Percentiles rank a stretch among this genome's conserved stretches.
These are phyloP conservation scores for Triplophysa bombifrons DNA, from an alignment of 2,797 vertebrate species.

Conservation along the genomic window DNA sequence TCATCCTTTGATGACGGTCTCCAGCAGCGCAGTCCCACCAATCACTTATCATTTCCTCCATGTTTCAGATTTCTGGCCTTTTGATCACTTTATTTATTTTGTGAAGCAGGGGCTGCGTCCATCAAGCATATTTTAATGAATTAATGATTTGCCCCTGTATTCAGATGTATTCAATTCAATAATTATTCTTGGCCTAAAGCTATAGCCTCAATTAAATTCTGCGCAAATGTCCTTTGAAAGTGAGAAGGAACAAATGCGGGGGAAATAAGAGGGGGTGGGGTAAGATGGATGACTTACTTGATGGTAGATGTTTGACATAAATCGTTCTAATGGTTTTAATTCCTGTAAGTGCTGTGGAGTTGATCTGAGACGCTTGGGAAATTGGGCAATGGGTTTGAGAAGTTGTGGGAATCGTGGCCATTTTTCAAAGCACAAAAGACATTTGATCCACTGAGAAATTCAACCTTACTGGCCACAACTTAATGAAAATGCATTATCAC, in stretches of 20 bases:
- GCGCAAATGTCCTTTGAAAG: slow-evolving; percentile 57
- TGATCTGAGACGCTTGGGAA: slow-evolving; percentile 18
- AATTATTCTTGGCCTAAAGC: slow-evolving; percentile 68
- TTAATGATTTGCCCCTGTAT: slow-evolving; percentile 60
- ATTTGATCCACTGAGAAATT: not conserved
- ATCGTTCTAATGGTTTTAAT: slow-evolving; percentile 74
- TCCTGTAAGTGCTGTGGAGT: slow-evolving; percentile 61
- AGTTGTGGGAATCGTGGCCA: not conserved
- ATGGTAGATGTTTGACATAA: slow-evolving; percentile 72
- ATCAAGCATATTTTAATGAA: slow-evolving; percentile 66
- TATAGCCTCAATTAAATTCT: slow-evolving; percentile 68
- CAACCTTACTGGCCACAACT: not conserved
- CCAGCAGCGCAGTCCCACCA: slow-evolving; percentile 31
- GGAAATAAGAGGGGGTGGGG: slow-evolving; percentile 10
- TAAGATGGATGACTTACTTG: slow-evolving; percentile 61
- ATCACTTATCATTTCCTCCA: slow-evolving; percentile 64
- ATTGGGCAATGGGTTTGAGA: slow-evolving; percentile 19
- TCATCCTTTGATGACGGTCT: slow-evolving; percentile 6
- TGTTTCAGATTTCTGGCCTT: slow-evolving; percentile 47
- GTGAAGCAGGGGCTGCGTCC: slow-evolving; percentile 4
- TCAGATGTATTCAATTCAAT: slow-evolving; percentile 63
- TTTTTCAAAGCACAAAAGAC: slow-evolving; percentile 19
- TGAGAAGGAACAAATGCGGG: slow-evolving; percentile 37
- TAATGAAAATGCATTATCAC: not conserved
- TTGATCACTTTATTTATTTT: slow-evolving; percentile 46